These are phyloP conservation scores for Trematomus loennbergii DNA, from an alignment of 2,113 vertebrate species.

Conservation along the genomic window DNA sequence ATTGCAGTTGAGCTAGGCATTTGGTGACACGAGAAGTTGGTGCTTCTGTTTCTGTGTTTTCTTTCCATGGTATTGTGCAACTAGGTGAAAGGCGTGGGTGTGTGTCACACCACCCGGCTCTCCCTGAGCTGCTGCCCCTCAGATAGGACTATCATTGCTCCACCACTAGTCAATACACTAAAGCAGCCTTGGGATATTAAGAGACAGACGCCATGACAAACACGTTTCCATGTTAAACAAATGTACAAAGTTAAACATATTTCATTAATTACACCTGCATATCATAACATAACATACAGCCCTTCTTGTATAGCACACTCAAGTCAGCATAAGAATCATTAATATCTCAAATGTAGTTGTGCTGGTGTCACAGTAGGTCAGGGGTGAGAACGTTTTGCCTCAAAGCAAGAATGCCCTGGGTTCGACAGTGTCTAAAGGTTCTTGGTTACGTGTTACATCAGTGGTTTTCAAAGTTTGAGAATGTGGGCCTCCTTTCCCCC, in stretches of 20 bases:
- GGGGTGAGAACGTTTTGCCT: neutral
- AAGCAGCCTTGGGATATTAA: conserved; percentile 2
- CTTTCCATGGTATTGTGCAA: conserved; percentile 3
- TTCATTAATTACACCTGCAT: neutral
- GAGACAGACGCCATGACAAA: neutral
- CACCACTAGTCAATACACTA: conserved; percentile 7
- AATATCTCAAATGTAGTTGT: neutral
- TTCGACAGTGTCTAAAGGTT: neutral
- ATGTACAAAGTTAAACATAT: neutral
- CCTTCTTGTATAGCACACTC: neutral
- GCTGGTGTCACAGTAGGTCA: neutral
- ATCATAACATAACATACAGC: neutral
- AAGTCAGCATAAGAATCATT: neutral
- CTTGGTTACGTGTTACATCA: neutral
- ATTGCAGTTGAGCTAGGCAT: neutral
- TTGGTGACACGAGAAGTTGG: neutral
- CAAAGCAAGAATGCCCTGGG: neutral
- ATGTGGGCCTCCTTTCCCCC: too few relatives aligned
- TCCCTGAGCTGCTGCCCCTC: conserved; percentile 40
- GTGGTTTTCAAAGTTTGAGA: too few relatives aligned
- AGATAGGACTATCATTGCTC: conserved; percentile 72
- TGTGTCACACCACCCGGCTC: conserved; percentile 11
- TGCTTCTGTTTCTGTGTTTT: neutral
- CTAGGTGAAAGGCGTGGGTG: conserved; percentile 34
- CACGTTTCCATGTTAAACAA: neutral